phyloP scores from a whole-genome alignment of 2,113 vertebrate species.

The Conger conger region DNA sequence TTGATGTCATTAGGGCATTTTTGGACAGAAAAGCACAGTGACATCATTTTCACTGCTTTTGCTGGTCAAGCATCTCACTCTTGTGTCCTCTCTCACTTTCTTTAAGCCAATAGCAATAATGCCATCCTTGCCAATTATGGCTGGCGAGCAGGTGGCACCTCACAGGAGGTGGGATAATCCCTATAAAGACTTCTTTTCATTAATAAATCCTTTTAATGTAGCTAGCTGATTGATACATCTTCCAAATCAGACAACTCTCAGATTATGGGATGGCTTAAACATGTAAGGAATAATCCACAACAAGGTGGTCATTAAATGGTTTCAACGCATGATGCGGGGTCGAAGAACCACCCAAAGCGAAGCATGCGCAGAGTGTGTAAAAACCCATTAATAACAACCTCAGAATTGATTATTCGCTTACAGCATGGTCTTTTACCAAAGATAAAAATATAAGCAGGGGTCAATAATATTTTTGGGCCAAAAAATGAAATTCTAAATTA shows the following conservation, averaged over 20 bases:
- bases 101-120: slow-evolving; percentile 67
- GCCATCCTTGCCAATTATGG: slow-evolving; percentile 74
- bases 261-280: slow-evolving; percentile 69
- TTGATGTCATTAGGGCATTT: slow-evolving; percentile 65
- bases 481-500: no score
- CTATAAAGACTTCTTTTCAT: slow-evolving; percentile 80
- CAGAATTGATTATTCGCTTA: no score
- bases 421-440: no score
- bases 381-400: no score
- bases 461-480: no score
- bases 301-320: no score
- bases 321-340: no score
- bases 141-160: slow-evolving; percentile 76
- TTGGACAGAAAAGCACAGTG: slow-evolving; percentile 66
- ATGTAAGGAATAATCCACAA: no score
- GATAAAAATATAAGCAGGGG: no score
- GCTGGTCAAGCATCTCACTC: slow-evolving; percentile 60
- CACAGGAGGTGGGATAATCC: slow-evolving; percentile 77
- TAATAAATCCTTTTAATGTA: slow-evolving; percentile 81
- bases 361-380: no score
- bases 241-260: slow-evolving; percentile 63
- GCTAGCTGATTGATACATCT: slow-evolving; percentile 78
- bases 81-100: slow-evolving; percentile 68
- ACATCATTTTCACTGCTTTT: slow-evolving; percentile 67
- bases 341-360: no score